Base-by-base conservation (phyloP, 1,140 invertebrate species). In the Hylyphantes graminicola region DNA sequence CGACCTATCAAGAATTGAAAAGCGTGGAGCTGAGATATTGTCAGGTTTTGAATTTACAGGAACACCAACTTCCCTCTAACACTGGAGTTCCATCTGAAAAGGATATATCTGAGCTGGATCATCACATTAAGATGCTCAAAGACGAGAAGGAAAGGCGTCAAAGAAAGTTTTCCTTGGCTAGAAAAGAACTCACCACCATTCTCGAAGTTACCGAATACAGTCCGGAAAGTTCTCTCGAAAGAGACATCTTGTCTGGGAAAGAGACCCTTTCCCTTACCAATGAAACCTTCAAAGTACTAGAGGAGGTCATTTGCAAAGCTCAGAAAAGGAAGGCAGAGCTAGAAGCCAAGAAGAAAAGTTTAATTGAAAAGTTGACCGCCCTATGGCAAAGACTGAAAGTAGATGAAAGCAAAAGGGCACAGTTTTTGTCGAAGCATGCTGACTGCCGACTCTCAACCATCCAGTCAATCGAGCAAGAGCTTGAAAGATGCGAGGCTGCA, bases 311-410 rank as follows among this genome's bases (percentile, higher is more conserved):
- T 4, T 19, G 10, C 21, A 74, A 79, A 53, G 61, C 73, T 13
- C 21, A 79, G 21, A 74, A 77, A 7, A 74, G 70, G 59, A 80
- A 77, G 67, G 61, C 80, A 67, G 85, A 81, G 51, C 48, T 63
- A 50, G 64, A 79, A 68, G 11, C 12, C 21, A 5, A 72, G 75
- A 75, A 35, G 7, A 67, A 78, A 48, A 35, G 87, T 57, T 90
- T 92, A 87, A 90, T 91, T 75, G 88, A 90, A 9, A 90, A 91
- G 83, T 86, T 94, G 0, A 87, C 89, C 8, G 87, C 88, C 7
- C 87, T 94, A 0, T 94, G 93, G 93, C 90, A 92, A 13, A 90
- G 92, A 79, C 89, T 95, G 3, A 92, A 93, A 12, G 90, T 93
- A 70, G 90, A 93, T 48, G 87, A 91, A 53, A 86, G 89, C 10